Evolutionary conservation across 2,797 vertebrate species (phyloP).

Genomic region (Petrocephalus sullivani): DNA sequence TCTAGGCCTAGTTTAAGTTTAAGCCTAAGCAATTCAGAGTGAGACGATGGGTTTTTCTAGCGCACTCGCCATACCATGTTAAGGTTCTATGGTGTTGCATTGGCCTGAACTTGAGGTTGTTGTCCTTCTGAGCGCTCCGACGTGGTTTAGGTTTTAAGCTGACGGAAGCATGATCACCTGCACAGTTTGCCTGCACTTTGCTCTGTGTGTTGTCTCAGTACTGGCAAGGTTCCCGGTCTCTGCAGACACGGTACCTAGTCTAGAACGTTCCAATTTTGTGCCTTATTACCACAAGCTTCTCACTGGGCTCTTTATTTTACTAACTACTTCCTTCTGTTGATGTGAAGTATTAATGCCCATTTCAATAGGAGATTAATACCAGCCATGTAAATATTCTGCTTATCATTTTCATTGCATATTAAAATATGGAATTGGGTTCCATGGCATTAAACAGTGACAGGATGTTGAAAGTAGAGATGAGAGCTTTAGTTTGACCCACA

Average conservation of each 20-base stretch:
- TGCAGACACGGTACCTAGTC: not conserved
- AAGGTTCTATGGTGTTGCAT: not conserved
- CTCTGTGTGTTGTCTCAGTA: not conserved
- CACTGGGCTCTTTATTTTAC: not conserved
- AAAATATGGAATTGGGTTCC: not conserved
- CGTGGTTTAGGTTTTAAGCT: not conserved
- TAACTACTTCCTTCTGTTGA: not conserved
- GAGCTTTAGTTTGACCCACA: constrained; percentile 34
- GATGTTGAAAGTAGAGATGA: not conserved
- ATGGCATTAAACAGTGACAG: not conserved
- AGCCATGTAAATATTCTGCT: not conserved
- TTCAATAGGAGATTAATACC: not conserved
- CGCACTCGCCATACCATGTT: not conserved
- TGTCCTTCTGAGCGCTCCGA: not conserved
- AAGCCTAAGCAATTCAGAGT: not conserved
- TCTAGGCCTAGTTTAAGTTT: not conserved
- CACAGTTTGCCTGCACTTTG: not conserved
- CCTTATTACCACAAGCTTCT: not conserved
- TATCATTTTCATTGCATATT: not conserved
- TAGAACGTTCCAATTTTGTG: not conserved
- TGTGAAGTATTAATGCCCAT: not conserved
- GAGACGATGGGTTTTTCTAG: not conserved
- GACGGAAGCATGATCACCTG: not conserved
- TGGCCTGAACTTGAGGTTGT: constrained; percentile 8
- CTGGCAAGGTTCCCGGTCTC: not conserved